phyloP scores from a whole-genome alignment of 1,140 invertebrate species.

The Pantala flavescens region DNA sequence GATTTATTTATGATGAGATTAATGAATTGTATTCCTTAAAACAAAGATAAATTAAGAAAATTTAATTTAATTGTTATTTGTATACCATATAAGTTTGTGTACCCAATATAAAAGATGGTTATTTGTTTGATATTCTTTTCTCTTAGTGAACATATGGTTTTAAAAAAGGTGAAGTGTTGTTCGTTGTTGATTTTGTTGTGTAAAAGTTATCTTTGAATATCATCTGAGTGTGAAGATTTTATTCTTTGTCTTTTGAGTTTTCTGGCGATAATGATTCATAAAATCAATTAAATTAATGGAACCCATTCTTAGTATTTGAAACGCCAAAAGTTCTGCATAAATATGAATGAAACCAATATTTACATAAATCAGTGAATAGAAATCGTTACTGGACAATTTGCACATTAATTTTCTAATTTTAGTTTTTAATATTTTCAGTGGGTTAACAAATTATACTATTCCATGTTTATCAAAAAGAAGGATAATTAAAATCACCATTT shows the following conservation, averaged over 20 bases:
- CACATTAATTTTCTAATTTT: neutral
- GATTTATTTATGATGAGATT: too few species aligned
- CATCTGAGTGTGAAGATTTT: neutral
- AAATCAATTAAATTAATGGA: neutral
- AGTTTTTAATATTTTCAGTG: neutral
- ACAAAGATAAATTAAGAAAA: too few species aligned
- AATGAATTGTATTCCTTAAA: too few species aligned
- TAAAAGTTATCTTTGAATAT: neutral
- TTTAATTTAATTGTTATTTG: too few species aligned
- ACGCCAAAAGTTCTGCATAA: neutral
- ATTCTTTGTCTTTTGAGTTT: neutral
- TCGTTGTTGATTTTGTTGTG: constrained; percentile 2
- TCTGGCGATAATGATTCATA: neutral
- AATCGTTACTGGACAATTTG: neutral
- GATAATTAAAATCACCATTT: neutral
- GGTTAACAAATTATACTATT: neutral
- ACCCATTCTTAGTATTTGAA: neutral
- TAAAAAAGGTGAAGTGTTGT: constrained; percentile 1
- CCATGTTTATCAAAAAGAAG: neutral
- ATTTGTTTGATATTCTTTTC: neutral
- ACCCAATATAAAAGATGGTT: neutral
- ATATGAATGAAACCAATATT: neutral
- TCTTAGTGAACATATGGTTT: neutral
- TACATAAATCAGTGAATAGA: neutral
- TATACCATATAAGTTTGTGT: too few species aligned